phyloP scores from a whole-genome alignment of 2,113 vertebrate genomes.

The Oceanodroma tethys region DNA sequence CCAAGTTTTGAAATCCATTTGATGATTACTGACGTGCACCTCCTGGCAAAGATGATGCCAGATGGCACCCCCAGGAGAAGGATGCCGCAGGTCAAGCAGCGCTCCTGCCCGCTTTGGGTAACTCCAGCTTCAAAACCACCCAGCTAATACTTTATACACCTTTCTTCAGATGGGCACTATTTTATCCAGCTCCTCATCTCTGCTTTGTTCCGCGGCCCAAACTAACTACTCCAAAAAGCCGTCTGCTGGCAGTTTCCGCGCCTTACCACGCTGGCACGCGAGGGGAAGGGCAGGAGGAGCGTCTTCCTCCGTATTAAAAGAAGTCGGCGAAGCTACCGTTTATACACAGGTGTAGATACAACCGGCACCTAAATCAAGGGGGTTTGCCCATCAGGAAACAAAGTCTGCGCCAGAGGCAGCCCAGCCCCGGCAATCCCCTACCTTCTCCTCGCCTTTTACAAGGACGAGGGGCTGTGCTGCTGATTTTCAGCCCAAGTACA shows the following conservation, averaged over 20 bases:
- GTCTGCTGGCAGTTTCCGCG: background rate
- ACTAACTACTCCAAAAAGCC: accelerated
- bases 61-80: background rate
- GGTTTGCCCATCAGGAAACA: background rate
- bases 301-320: accelerated
- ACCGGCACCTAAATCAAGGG: background rate
- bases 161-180: too few species aligned
- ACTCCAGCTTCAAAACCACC: background rate
- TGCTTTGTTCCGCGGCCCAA: background rate
- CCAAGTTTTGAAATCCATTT: background rate
- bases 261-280: accelerated
- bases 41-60: background rate
- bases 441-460: background rate
- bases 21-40: background rate
- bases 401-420: background rate
- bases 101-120: background rate
- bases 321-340: background rate
- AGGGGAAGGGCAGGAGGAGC: background rate
- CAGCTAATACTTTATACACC: accelerated
- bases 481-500: background rate
- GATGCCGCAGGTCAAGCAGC: accelerated
- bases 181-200: background rate
- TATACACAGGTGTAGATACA: background rate
- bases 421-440: background rate
- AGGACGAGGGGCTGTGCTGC: background rate